Percentiles rank a stretch among this genome's conserved stretches.
Evolutionary conservation across 2,113 vertebrate species (phyloP).

Genomic region (Chloropsis cyanopogon): DNA sequence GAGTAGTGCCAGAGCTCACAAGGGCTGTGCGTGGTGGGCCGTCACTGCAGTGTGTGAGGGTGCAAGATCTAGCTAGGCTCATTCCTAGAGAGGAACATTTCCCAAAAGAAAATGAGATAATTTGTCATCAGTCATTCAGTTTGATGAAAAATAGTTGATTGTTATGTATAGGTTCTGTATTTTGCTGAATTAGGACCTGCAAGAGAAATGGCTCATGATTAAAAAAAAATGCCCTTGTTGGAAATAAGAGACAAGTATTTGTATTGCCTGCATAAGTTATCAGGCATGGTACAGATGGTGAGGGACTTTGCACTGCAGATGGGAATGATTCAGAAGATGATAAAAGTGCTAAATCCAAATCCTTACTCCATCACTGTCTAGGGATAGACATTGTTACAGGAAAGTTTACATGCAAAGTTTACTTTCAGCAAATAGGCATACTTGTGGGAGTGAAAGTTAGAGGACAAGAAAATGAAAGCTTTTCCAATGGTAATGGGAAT

Average conservation of each 20-base stretch:
- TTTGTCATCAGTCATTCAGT: not conserved
- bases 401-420: constrained; percentile 37
- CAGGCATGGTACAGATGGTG: constrained; percentile 42
- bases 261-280: constrained; percentile 22
- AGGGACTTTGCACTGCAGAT: constrained; percentile 52
- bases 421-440: constrained; percentile 8
- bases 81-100: not conserved
- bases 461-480: not conserved
- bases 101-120: not conserved
- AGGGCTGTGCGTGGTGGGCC: no score
- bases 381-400: constrained; percentile 4
- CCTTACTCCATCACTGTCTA: not conserved
- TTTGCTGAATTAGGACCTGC: not conserved
- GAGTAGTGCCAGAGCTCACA: not conserved
- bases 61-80: not conserved
- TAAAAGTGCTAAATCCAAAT: constrained; percentile 51
- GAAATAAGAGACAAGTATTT: constrained; percentile 4
- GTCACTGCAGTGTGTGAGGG: not conserved
- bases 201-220: not conserved
- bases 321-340: constrained; percentile 54
- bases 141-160: not conserved
- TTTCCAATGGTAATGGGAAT: not conserved
- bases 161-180: not conserved
- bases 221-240: not conserved
- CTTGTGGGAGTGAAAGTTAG: not conserved